Evolutionary conservation across 2,797 vertebrate species (phyloP).

Genomic region (Sebastes alutus): DNA sequence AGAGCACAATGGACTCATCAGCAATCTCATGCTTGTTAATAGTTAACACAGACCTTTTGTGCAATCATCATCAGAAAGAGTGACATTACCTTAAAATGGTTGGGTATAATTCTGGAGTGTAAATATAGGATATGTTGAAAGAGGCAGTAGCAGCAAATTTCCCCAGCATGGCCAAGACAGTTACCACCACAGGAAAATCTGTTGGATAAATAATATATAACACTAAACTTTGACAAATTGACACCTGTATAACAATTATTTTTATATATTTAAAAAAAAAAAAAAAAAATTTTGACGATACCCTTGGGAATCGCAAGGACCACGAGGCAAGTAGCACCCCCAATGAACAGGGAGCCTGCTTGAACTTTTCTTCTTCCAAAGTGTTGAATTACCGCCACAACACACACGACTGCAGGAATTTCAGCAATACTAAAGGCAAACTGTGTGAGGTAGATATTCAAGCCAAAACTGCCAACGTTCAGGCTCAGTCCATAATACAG

Average conservation of each 20-base stretch:
- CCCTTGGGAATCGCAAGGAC: slow-evolving; percentile 80
- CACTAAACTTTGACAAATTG: neutral
- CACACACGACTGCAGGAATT: slow-evolving; percentile 49
- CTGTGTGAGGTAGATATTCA: too few species aligned
- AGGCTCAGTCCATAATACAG: too few species aligned
- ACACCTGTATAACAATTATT: neutral
- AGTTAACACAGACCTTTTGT: too few species aligned
- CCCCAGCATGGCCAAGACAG: slow-evolving; percentile 77
- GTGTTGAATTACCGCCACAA: slow-evolving; percentile 73
- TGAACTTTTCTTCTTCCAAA: slow-evolving; percentile 82
- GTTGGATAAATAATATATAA: slow-evolving; percentile 9
- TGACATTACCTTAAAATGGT: slow-evolving; percentile 80
- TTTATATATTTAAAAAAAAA: neutral
- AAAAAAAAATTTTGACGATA: slow-evolving; percentile 37
- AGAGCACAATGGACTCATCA: too few species aligned
- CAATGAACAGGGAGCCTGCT: slow-evolving; percentile 52
- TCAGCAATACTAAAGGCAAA: too few species aligned
- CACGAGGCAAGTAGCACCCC: too few species aligned
- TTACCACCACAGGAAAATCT: slow-evolving; percentile 77
- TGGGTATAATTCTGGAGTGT: slow-evolving; percentile 86
- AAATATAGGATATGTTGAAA: slow-evolving; percentile 81
- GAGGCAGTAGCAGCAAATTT: slow-evolving; percentile 76
- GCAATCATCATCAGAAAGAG: neutral
- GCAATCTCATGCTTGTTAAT: too few species aligned
- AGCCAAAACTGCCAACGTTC: too few species aligned